A percentile compares a stretch with the other conserved stretches of the same genome.
Evolutionary conservation across 2,797 vertebrate genomes (phyloP).

Genomic region (Hirundo rustica): DNA sequence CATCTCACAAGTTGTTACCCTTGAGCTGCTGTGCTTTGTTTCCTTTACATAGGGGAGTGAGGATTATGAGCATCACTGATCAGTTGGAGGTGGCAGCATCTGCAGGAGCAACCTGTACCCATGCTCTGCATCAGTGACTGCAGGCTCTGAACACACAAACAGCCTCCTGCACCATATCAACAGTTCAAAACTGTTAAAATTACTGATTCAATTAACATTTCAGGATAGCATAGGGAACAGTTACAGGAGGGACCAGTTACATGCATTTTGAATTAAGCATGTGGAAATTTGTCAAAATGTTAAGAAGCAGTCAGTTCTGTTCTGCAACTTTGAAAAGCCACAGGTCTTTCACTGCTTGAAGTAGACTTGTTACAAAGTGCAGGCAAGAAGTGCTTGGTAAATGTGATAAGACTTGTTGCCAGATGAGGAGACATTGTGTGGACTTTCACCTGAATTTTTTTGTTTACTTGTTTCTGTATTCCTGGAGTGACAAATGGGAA

Average conservation of each 20-base stretch:
- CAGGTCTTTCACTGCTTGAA: not conserved
- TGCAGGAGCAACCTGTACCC: not conserved
- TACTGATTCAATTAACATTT: not conserved
- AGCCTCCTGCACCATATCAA: not conserved
- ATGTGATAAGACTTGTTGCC: not conserved
- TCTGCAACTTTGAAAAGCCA: not conserved
- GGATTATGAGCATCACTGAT: not conserved
- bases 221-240: not conserved
- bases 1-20: not conserved
- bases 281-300: not conserved
- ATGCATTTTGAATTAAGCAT: not conserved
- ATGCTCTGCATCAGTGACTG: fast-evolving
- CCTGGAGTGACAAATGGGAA: conserved; percentile 19
- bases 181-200: not conserved
- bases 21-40: fast-evolving
- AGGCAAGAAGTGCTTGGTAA: not conserved
- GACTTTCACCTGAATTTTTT: conserved; percentile 49
- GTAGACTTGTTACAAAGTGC: not conserved
- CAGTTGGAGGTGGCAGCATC: not conserved
- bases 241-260: not conserved
- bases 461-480: conserved; percentile 57
- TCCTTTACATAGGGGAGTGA: not conserved
- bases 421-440: not conserved
- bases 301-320: not conserved
- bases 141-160: not conserved